Conservation (phyloP, 2,888 invertebrate species). For the Troides helena region DNA sequence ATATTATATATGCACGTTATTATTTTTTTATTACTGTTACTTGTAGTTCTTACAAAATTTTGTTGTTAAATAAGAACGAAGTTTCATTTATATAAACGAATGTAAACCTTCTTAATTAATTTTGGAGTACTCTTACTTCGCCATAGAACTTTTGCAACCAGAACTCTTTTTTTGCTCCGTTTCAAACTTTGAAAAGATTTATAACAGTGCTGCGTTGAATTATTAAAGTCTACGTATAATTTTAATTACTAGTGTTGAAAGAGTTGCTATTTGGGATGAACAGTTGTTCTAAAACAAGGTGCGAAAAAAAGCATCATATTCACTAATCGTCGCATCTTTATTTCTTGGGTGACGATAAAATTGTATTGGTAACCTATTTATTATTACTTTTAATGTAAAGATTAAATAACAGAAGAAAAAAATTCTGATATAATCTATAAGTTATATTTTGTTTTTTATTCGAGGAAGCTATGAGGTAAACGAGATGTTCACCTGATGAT, state of each 20-base stretch:
- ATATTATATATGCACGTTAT: too few species aligned
- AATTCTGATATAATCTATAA: background rate
- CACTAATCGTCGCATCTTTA: too few species aligned
- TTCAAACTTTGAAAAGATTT: constrained; percentile 20
- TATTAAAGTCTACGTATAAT: constrained; percentile 8
- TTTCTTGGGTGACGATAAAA: too few species aligned
- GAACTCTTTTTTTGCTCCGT: constrained; percentile 20
- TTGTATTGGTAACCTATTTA: too few species aligned
- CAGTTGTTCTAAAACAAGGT: background rate
- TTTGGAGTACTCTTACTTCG: constrained; percentile 17
- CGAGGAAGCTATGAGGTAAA: too few species aligned
- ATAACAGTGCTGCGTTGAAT: constrained; percentile 23
- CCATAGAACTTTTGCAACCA: constrained; percentile 17
- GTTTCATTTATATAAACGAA: constrained; percentile 8
- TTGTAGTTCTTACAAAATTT: background rate
- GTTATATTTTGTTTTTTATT: too few species aligned
- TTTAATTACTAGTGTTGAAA: background rate
- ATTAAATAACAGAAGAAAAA: too few species aligned
- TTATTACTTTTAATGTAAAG: too few species aligned
- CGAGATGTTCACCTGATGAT: too few species aligned
- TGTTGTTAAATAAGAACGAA: background rate
- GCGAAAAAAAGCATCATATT: too few species aligned
- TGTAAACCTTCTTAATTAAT: constrained; percentile 15
- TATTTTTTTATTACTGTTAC: background rate
- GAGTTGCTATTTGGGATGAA: background rate